Conservation (phyloP, 2,888 invertebrate genomes). For the Camptogramma bilineatum region DNA sequence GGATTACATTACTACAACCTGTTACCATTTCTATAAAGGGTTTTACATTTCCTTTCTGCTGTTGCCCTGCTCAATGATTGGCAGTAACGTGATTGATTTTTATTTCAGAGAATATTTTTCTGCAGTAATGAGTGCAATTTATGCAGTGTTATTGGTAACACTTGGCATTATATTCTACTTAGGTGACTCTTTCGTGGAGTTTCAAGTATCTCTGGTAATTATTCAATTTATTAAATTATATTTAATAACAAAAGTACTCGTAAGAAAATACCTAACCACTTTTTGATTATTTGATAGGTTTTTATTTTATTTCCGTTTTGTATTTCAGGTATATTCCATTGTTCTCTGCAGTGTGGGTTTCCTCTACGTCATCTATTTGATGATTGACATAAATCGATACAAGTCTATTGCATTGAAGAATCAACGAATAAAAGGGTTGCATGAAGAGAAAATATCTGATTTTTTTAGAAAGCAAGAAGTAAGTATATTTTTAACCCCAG, state of each 20-base stretch:
- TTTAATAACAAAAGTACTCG: no score
- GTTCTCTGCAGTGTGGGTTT: constrained; percentile 85
- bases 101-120: constrained; percentile 86
- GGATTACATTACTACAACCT: no score
- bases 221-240: not conserved
- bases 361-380: constrained; percentile 86
- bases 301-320: constrained; percentile 34
- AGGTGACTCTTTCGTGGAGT: constrained; percentile 83
- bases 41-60: no score
- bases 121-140: constrained; percentile 87
- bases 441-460: constrained; percentile 71
- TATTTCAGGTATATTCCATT: constrained; percentile 87
- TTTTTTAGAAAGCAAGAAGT: constrained; percentile 78
- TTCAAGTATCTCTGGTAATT: constrained; percentile 84
- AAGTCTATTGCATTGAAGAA: constrained; percentile 78
- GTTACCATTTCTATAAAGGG: no score
- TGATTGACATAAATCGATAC: constrained; percentile 87
- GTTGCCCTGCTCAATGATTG: not conserved
- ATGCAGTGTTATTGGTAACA: constrained; percentile 88
- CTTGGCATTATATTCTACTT: constrained; percentile 88
- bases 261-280: not conserved
- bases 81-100: constrained; percentile 17
- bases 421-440: constrained; percentile 68
- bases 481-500: constrained; percentile 39
- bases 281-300: not conserved